These are phyloP conservation scores for Leptobrachium leishanense DNA, from an alignment of 2,113 vertebrate species.

Conservation along the genomic window DNA sequence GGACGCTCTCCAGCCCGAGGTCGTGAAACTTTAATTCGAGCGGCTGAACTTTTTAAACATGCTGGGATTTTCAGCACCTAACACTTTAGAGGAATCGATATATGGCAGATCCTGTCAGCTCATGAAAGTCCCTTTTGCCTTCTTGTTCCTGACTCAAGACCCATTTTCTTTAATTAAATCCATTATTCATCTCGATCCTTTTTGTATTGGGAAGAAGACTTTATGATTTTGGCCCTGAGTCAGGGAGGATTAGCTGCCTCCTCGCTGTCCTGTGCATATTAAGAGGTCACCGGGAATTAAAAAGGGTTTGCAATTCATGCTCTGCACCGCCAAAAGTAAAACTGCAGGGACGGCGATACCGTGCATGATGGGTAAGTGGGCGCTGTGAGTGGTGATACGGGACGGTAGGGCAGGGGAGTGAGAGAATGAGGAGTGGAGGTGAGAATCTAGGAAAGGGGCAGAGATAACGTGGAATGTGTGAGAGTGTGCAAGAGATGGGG, in stretches of 20 bases:
- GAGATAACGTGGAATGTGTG: neutral
- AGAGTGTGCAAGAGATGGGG: neutral
- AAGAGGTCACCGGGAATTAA: neutral
- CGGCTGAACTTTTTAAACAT: neutral
- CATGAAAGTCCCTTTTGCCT: neutral
- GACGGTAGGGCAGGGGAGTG: neutral
- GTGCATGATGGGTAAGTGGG: too few relatives aligned
- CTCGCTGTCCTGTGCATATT: neutral
- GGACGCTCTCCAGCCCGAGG: conserved; percentile 2
- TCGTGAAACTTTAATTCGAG: conserved; percentile 17
- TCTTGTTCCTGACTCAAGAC: conserved; percentile 1
- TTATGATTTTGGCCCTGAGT: conserved; percentile 28
- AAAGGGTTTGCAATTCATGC: too few relatives aligned
- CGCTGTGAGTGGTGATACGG: neutral
- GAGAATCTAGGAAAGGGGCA: neutral
- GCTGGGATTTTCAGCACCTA: conserved; percentile 20
- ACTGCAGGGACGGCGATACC: too few relatives aligned
- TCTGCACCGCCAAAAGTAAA: neutral
- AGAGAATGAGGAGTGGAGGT: neutral
- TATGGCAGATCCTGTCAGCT: conserved; percentile 18
- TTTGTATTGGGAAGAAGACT: conserved; percentile 21
- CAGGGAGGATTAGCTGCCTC: conserved; percentile 2
- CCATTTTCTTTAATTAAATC: conserved; percentile 46
- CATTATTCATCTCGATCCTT: conserved; percentile 45
- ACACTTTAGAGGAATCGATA: conserved; percentile 37